phyloP scores from a whole-genome alignment of 2,888 invertebrate genomes.

The Acanthosepion pharaonis region DNA sequence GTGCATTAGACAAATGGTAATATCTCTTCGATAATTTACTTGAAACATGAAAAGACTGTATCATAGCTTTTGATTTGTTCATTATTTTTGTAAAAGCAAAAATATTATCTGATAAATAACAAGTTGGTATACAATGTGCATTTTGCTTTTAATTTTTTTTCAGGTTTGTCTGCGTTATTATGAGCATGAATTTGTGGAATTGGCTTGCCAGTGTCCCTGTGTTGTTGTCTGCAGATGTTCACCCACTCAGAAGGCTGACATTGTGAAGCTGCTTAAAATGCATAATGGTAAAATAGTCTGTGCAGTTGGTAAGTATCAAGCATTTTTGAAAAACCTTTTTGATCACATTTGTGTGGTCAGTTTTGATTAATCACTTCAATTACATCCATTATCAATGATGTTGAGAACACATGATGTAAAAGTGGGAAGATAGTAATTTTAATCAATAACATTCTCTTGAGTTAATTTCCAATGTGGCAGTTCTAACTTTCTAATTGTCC shows the following conservation, averaged over 20 bases:
- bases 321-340: background rate
- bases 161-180: conserved; percentile 82
- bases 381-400: background rate
- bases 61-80: too few relatives aligned
- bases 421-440: background rate
- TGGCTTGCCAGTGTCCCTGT: conserved; percentile 83
- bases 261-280: conserved; percentile 80
- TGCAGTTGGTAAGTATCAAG: conserved; percentile 69
- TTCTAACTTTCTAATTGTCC: too few relatives aligned
- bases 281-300: conserved; percentile 78
- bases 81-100: too few relatives aligned
- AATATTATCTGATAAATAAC: too few relatives aligned
- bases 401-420: too few relatives aligned
- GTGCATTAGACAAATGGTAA: too few relatives aligned
- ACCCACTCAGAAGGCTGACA: conserved; percentile 83
- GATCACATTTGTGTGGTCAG: background rate
- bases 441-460: background rate
- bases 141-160: conserved; percentile 11
- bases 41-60: too few relatives aligned
- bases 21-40: too few relatives aligned
- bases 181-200: conserved; percentile 83
- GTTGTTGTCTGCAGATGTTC: conserved; percentile 85
- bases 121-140: too few relatives aligned
- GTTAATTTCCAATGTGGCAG: background rate
- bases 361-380: background rate